phyloP scores from a whole-genome alignment of 23 tunicate species.

The Diplosoma virens region DNA sequence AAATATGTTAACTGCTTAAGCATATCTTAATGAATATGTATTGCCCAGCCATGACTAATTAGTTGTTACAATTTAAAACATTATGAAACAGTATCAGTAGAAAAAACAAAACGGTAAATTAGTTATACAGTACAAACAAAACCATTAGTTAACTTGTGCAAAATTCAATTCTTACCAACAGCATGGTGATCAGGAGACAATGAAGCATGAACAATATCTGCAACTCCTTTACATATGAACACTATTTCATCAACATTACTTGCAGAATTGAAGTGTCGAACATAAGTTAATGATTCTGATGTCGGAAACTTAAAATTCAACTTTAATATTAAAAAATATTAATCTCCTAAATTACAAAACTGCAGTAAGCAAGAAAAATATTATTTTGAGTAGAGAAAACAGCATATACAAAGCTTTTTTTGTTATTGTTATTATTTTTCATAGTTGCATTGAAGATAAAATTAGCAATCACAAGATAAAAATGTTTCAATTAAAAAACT shows the following conservation, averaged over 20 bases:
- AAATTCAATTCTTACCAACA: slow-evolving; percentile 31
- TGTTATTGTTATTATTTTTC: too few species aligned
- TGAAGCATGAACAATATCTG: slow-evolving; percentile 50
- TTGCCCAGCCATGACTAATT: too few species aligned
- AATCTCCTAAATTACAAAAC: background rate
- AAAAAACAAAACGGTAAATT: background rate
- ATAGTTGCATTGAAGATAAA: too few species aligned
- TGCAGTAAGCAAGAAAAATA: background rate
- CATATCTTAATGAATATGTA: too few species aligned
- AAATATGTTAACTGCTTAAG: too few species aligned
- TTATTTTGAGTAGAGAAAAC: background rate
- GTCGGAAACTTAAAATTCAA: background rate
- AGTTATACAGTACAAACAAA: too few species aligned
- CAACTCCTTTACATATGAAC: slow-evolving; percentile 6
- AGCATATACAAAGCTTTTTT: background rate
- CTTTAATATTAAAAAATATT: too few species aligned
- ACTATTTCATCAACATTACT: slow-evolving; percentile 46
- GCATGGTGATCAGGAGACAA: slow-evolving; percentile 45
- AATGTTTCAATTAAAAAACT: too few species aligned
- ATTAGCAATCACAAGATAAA: too few species aligned
- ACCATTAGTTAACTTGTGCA: background rate
- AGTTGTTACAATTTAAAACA: too few species aligned
- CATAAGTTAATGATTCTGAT: background rate
- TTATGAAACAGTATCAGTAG: background rate
- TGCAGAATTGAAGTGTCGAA: slow-evolving; percentile 34